These are phyloP conservation scores for Diarsia brunnea DNA, from an alignment of 2,888 invertebrate species.

Conservation along the genomic window DNA sequence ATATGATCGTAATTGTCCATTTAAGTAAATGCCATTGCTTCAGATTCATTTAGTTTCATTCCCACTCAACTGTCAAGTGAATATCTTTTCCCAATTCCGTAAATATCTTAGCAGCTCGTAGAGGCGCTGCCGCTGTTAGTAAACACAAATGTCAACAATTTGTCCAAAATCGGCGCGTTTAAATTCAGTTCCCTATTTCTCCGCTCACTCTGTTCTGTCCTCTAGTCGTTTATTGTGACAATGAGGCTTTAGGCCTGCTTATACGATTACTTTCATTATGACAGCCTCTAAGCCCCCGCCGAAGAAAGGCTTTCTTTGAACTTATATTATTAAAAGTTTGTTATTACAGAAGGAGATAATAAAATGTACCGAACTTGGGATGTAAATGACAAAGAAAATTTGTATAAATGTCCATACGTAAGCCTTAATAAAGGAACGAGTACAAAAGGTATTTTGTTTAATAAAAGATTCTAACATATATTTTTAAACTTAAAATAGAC, in stretches of 20 bases:
- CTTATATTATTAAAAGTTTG: constrained; percentile 45
- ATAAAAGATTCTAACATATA: constrained; percentile 24
- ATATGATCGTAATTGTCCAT: neutral
- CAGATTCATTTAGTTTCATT: neutral
- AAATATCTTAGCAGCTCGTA: neutral
- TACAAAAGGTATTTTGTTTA: constrained; percentile 16
- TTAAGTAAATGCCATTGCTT: neutral
- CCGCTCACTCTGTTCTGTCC: constrained; percentile 6
- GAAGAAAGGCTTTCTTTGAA: constrained; percentile 28
- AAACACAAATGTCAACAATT: constrained; percentile 29
- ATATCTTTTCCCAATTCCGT: neutral
- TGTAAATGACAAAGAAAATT: constrained; percentile 35
- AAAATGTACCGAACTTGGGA: constrained; percentile 34
- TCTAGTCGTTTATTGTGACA: constrained; percentile 22
- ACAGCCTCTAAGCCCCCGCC: constrained; percentile 21
- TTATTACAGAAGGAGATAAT: constrained; percentile 31
- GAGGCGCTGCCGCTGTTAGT: constrained; percentile 3
- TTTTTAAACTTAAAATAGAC: constrained; percentile 37
- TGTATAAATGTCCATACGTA: constrained; percentile 4
- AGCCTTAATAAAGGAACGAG: constrained; percentile 14
- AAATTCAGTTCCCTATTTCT: constrained; percentile 20
- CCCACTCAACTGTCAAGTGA: neutral
- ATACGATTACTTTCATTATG: constrained; percentile 37
- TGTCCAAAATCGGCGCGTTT: constrained; percentile 25
- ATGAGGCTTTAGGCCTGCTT: constrained; percentile 5